Evolutionary conservation across 1,140 invertebrate genomes (phyloP).

Genomic region (Zaprionus gabonicus): DNA sequence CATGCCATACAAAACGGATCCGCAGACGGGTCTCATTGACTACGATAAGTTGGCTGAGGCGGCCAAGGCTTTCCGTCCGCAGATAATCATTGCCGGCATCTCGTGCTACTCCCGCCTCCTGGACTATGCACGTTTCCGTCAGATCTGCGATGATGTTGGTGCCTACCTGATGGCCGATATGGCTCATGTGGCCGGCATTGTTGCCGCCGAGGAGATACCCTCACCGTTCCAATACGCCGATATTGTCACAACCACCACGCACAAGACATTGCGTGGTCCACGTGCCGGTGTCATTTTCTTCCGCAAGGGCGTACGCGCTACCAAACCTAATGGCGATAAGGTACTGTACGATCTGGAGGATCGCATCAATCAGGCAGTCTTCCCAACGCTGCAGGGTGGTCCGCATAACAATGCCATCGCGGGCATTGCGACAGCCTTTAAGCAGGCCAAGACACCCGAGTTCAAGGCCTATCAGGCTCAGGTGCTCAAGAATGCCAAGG

Average conservation of each 20-base stretch:
- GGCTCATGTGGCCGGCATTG: conserved; percentile 97
- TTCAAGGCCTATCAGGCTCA: conserved; percentile 96
- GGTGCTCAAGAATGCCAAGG: conserved; percentile 92
- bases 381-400: conserved; percentile 95
- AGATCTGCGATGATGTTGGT: conserved; percentile 94
- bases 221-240: conserved; percentile 97
- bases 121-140: conserved; percentile 94
- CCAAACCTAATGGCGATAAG: conserved; percentile 91
- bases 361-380: conserved; percentile 96
- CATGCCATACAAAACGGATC: conserved; percentile 98
- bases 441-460: conserved; percentile 91
- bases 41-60: conserved; percentile 94
- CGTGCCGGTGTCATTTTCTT: conserved; percentile 96
- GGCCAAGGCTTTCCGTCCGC: conserved; percentile 95
- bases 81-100: conserved; percentile 97
- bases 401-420: conserved; percentile 97
- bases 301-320: conserved; percentile 91
- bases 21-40: conserved; percentile 95
- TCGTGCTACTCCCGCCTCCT: conserved; percentile 94
- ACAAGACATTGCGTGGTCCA: conserved; percentile 97
- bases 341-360: conserved; percentile 94
- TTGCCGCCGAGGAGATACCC: conserved; percentile 93
- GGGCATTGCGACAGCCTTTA: conserved; percentile 96
- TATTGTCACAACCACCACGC: conserved; percentile 97
- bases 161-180: conserved; percentile 97